Conservation (phyloP, 1,140 invertebrate species). For the Zaprionus inermis region DNA sequence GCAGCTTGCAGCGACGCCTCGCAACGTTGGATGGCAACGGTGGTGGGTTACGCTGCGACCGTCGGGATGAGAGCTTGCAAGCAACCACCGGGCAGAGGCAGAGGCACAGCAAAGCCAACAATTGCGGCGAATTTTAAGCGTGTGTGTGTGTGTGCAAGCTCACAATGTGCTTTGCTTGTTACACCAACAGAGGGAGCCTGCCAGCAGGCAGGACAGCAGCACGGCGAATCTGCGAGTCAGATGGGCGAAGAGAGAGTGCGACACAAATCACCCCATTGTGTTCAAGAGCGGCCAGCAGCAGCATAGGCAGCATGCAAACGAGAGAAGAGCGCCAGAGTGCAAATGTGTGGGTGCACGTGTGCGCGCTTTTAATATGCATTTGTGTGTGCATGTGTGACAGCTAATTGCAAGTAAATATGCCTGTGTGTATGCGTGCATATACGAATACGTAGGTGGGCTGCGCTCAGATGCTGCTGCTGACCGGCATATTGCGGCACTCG, state of each 20-base stretch:
- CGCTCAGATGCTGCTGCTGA: slow-evolving; percentile 28
- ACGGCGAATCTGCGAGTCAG: not conserved
- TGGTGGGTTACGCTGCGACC: slow-evolving; percentile 9
- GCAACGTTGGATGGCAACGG: slow-evolving; percentile 3
- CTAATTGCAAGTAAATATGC: slow-evolving; percentile 1
- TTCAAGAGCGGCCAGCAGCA: slow-evolving; percentile 16
- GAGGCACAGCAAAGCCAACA: slow-evolving; percentile 16
- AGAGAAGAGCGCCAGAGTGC: slow-evolving; percentile 11
- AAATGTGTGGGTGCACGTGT: not conserved
- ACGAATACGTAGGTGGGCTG: not conserved
- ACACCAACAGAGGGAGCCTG: not conserved
- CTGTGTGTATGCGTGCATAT: not conserved
- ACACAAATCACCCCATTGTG: slow-evolving; percentile 26
- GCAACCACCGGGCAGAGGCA: slow-evolving; percentile 37
- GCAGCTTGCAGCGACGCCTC: slow-evolving; percentile 31
- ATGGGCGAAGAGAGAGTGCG: slow-evolving; percentile 13
- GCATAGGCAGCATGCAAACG: not conserved
- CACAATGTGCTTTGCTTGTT: not conserved
- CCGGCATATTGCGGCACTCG: slow-evolving; percentile 24
- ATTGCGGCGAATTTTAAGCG: not conserved
- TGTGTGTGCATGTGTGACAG: too few relatives aligned
- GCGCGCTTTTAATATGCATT: too few relatives aligned
- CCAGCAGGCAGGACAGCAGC: not conserved
- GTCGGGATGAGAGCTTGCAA: slow-evolving; percentile 22
- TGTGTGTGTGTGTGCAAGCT: too few relatives aligned